Evolutionary conservation across 2,888 invertebrate species (phyloP), one percentile per base, ranked within the genome.

Genomic region (Drosophila subsilvestris): DNA sequence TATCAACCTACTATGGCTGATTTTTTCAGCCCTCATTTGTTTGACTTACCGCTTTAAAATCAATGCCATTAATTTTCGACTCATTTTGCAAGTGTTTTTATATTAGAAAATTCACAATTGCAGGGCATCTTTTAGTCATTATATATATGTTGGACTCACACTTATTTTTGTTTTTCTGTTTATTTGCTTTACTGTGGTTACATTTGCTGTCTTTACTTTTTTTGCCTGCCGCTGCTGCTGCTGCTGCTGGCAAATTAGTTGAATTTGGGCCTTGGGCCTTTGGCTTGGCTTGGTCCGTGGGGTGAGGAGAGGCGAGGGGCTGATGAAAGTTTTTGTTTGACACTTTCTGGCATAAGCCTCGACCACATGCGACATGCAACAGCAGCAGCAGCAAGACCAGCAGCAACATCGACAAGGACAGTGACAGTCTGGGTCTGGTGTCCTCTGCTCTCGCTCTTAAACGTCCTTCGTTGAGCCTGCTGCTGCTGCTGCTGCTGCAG

Each of bases 171-270:
- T 63, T 43, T 29, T 60, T 72, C 68, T 70, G 72, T 85, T 76
- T 87, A 76, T 87, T 82, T 82, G 79, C 74, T 69, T 80, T 74
- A 43, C 63, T 85, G 86, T 63, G 88, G 86, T 85, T 82, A 82
- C 88, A 78, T 78, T 82, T 51, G 54, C 61, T 53, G 53, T 42
- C 58, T 72, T 73, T 54, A 10, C 18, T 14, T 9, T 51, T 59
- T 66, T 72, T 65, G 17, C 22, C 37, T 42, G 44, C 68, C 54
- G 47, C 63, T 62, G 74, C 51, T 72, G 63, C 37, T 72, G 63
- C 37, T 57, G 63, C 29, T 74, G 67, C 56, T 75, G 79, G 62
- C 78, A 85, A 85, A 85, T 85, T 85, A 85, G 86, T 86, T 78
- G 76, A 72, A 68, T 83, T 83, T 75, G 49, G 49, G 69, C 66